Base-by-base conservation (phyloP, 1,140 invertebrate genomes). In the Colletes gigas region DNA sequence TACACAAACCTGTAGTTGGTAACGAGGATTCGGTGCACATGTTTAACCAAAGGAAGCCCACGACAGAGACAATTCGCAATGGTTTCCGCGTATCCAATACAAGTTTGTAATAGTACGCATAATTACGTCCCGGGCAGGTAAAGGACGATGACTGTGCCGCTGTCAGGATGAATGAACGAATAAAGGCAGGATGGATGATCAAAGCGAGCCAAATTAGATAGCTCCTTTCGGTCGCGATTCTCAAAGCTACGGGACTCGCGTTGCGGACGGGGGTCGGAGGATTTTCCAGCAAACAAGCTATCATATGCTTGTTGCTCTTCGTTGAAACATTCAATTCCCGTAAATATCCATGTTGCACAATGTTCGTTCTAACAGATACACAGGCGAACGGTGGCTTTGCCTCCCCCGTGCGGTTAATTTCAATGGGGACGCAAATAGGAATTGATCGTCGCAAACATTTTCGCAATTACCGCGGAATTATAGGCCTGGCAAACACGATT, bases 201-300 rank as follows among this genome's bases (percentile, higher is more conserved):
- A 84, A 88, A 86, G 75, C 54, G 60, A 71, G 54, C 57, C 55
- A 62, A 86, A 86, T 86, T 83, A 83, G 77, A n/a, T 55, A 57
- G 65, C 50, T 85, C 65, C 80, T 81, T 88, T 78, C 78, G 71
- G 59, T n/a, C 50, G 4, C 10, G 52, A 50, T 78, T 47, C 60
- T 82, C 72, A 81, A 81, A 81, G 79, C 54, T 8, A 41, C 50
- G 67, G 44, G 17, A 54, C 39, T 8, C 21, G 14, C 14, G 65
- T 62, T 47, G 52, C 19, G 30, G 69, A 30, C 17, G 47, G 60
- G 21, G 39, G 62, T 14, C 15, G 12, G 8, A 72, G 14, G n/a
- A 83, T 82, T 83, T 71, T 57, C 50, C 47, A 19, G 68, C 68
- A 78, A 77, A 82, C 66, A 70, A 8, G 44, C 57, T n/a, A 78